Percentiles rank a stretch among this genome's conserved stretches.
Conservation (phyloP, 1,140 invertebrate species). For the Aphelenchoides fujianensis region DNA sequence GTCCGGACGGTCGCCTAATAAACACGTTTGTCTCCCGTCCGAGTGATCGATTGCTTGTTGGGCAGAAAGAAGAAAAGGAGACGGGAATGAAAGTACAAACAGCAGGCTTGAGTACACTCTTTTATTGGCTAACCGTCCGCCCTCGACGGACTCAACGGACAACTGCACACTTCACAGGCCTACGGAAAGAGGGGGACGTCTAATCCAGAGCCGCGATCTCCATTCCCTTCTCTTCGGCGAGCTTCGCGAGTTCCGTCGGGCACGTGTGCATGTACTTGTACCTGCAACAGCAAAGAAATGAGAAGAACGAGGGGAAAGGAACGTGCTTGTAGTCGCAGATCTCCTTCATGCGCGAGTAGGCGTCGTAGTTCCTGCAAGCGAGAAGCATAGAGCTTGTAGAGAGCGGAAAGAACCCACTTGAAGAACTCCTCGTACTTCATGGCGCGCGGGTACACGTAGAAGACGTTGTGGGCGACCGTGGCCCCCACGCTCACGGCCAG, state of each 20-base stretch:
- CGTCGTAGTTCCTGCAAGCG: conserved; percentile 55
- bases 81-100: background rate
- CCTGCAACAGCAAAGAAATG: conserved; percentile 17
- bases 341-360: conserved; percentile 53
- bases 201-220: conserved; percentile 29
- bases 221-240: conserved; percentile 55
- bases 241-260: conserved; percentile 50
- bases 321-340: conserved; percentile 46
- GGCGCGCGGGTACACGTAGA: conserved; percentile 51
- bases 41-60: no score
- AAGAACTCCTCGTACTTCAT: conserved; percentile 51
- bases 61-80: no score
- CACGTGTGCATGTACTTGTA: conserved; percentile 51
- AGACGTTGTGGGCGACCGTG: conserved; percentile 35
- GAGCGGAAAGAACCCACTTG: conserved; percentile 38
- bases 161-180: no score
- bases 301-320: background rate
- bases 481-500: conserved; percentile 28
- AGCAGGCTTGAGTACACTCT: background rate
- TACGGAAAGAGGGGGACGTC: no score
- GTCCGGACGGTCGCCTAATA: no score
- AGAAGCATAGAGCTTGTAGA: conserved; percentile 17
- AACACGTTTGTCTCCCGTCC: no score
- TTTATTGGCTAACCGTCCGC: background rate
- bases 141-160: background rate